Percentiles rank a stretch among this genome's conserved stretches.
Evolutionary conservation across 2,113 vertebrate species (phyloP).

Genomic region (Coturnix japonica): DNA sequence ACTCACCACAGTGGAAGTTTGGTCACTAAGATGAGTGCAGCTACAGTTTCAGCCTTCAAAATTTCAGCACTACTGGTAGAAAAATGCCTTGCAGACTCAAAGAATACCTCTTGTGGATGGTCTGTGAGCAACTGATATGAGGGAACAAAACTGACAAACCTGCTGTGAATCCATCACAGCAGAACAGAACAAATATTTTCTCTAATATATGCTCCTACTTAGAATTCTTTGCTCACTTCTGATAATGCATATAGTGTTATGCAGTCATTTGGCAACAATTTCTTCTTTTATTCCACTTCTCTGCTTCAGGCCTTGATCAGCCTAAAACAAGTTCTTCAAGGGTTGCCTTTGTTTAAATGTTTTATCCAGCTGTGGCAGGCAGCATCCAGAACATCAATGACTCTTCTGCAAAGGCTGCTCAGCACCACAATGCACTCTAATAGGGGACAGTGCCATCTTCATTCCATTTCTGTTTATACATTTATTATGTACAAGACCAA

Average conservation of each 20-base stretch:
- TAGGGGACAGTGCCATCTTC: neutral
- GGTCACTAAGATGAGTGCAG: neutral
- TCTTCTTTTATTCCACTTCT: neutral
- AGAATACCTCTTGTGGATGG: neutral
- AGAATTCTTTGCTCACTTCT: neutral
- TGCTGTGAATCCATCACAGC: neutral
- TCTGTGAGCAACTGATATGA: neutral
- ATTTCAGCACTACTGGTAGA: neutral
- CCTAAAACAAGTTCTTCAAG: neutral
- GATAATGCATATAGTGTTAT: neutral
- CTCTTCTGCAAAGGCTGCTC: neutral
- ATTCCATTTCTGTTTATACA: neutral
- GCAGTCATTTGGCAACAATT: neutral
- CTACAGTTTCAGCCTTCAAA: neutral
- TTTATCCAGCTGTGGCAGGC: neutral
- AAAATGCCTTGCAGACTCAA: neutral
- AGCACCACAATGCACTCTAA: neutral
- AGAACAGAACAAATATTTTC: neutral
- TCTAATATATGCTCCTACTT: neutral
- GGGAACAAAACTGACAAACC: neutral
- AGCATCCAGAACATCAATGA: fast-evolving
- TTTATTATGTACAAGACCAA: too few relatives aligned
- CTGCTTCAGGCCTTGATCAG: neutral
- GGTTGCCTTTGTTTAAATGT: neutral
- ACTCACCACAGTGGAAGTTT: neutral